Conservation (phyloP, 2,113 vertebrate species). For the Nanorana parkeri region DNA sequence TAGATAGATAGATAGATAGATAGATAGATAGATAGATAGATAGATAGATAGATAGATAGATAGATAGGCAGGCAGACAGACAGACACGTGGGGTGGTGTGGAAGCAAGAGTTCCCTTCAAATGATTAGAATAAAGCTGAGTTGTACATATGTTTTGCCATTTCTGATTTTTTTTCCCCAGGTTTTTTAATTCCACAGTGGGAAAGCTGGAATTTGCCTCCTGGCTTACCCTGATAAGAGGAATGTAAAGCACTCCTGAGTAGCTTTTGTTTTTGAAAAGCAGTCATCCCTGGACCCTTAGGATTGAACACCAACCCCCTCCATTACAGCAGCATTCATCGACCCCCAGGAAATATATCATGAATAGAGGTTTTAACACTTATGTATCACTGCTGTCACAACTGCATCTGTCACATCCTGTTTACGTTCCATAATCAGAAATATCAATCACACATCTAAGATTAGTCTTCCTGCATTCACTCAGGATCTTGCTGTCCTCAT, state of each 20-base stretch:
- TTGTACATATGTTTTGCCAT: conserved; percentile 13
- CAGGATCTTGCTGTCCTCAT: too few species aligned
- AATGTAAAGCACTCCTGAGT: background rate
- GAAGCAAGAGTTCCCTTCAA: too few species aligned
- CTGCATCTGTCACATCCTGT: conserved; percentile 35
- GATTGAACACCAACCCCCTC: background rate
- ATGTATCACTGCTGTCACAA: background rate
- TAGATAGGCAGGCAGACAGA: too few species aligned
- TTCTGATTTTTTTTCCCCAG: background rate
- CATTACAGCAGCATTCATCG: conserved; percentile 6
- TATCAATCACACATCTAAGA: conserved; percentile 31
- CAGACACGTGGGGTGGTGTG: too few species aligned
- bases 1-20: too few species aligned
- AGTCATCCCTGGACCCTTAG: background rate
- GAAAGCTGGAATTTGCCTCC: conserved; percentile 17
- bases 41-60: too few species aligned
- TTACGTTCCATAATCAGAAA: conserved; percentile 25
- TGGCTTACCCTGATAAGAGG: conserved; percentile 36
- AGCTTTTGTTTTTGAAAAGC: conserved; percentile 18
- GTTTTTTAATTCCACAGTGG: conserved; percentile 10
- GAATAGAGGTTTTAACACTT: conserved; percentile 36
- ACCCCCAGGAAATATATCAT: conserved; percentile 34
- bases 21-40: too few species aligned
- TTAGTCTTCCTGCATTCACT: background rate
- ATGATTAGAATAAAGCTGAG: background rate